phyloP scores from a whole-genome alignment of 2,888 invertebrate genomes.

The Sycophila texana region DNA sequence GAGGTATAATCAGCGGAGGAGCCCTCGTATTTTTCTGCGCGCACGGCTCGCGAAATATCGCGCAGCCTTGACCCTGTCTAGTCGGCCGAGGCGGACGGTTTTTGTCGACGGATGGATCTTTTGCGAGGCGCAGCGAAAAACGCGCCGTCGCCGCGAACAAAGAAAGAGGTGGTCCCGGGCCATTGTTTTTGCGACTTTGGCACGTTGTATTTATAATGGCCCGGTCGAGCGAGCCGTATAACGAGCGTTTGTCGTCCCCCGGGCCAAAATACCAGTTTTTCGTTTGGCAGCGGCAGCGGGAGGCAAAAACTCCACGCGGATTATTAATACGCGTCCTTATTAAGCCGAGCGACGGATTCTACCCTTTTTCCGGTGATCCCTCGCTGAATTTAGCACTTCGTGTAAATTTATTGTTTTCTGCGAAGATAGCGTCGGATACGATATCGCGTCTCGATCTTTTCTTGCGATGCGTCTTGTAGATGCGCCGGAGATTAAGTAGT shows the following conservation, averaged over 20 bases:
- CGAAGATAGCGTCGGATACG: too few relatives aligned
- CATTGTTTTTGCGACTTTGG: conserved; percentile 59
- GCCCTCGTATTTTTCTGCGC: not conserved
- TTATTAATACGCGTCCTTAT: conserved; percentile 36
- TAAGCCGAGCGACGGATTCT: not conserved
- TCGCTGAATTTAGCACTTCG: too few relatives aligned
- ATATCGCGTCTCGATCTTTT: too few relatives aligned
- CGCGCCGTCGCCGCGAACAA: conserved; percentile 12
- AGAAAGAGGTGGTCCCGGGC: conserved; percentile 44
- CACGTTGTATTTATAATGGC: conserved; percentile 58
- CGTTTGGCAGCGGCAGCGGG: not conserved
- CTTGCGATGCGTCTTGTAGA: too few relatives aligned
- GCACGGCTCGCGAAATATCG: not conserved
- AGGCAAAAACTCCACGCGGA: conserved; percentile 6
- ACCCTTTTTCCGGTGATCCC: too few relatives aligned
- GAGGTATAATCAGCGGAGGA: conserved; percentile 6
- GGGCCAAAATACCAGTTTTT: conserved; percentile 51
- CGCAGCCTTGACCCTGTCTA: conserved; percentile 58
- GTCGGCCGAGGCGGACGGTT: conserved; percentile 34
- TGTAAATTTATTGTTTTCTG: too few relatives aligned
- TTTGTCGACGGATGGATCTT: conserved; percentile 21
- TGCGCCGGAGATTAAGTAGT: too few relatives aligned
- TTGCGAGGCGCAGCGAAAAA: conserved; percentile 36
- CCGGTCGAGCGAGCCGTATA: conserved; percentile 31
- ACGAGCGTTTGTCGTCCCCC: conserved; percentile 43